Conservation (phyloP, 2,888 invertebrate species). For the Dolichopus griseipennis region DNA sequence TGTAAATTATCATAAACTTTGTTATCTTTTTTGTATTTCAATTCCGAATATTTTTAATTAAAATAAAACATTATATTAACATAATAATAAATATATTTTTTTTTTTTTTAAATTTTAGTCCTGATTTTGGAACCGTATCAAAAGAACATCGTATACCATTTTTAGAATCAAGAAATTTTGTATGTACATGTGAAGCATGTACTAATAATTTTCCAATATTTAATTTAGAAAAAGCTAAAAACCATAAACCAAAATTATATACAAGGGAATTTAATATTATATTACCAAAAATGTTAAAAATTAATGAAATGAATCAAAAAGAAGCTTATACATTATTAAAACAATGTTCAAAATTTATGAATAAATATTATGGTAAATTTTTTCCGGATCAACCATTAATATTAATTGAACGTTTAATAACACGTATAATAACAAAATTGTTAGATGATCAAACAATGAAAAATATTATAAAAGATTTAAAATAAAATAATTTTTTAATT, state of each 20-base stretch:
- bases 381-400: neutral
- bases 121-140: neutral
- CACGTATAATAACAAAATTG: neutral
- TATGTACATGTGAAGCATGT: neutral
- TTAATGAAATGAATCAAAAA: neutral
- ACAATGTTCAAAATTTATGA: neutral
- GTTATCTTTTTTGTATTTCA: no score
- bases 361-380: neutral
- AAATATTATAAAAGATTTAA: neutral
- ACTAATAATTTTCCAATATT: neutral
- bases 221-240: conserved; percentile 1
- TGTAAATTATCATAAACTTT: no score
- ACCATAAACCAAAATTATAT: neutral
- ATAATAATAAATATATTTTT: neutral
- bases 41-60: no score
- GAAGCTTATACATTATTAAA: neutral
- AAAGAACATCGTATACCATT: neutral
- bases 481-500: no score
- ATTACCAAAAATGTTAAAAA: neutral
- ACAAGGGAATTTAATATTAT: neutral
- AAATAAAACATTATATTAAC: no score
- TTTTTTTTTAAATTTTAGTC: neutral
- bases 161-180: neutral
- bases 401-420: neutral
- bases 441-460: neutral